Base-by-base conservation (phyloP, 1,140 invertebrate species). In the Drosophila fuyamai region DNA sequence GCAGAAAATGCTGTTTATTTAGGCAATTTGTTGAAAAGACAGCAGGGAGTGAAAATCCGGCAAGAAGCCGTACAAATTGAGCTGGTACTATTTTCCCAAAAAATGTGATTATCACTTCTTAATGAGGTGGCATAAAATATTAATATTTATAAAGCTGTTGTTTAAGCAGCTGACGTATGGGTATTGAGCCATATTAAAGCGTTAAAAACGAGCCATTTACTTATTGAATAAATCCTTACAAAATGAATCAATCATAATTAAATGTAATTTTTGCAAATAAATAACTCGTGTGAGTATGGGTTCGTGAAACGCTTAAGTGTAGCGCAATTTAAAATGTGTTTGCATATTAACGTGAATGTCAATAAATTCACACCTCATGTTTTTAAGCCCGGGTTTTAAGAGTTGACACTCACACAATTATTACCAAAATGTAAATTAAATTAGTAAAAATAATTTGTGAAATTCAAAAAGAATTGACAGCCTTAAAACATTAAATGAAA, bases 1-100 rank as follows among this genome's bases (percentile, higher is more conserved):
- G 74, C 65, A 62, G 57, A 57, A 78, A 78, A 78, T 77, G 68
- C 46, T 62, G 75, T 78, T 78, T 78, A 78, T 71, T 78, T 78
- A 57, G 74, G 56, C 65, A 77, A 78, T 78, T 63, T 55, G 74
- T 48, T 35, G 38, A 43, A 48, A 18, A 29, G 23, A 35, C 47
- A 27, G 13, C 29, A 40, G 32, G 23, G 12, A 36, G 27, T 50
- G 63, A 3, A 44, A 23, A 12, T 13, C 60, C 18, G 8, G 1
- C 36, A 40, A 38, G 8, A 7, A 40, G 46, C n/a, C 18, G 29
- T 27, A 0, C 12, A 13, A 44, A 63, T 35, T n/a, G 16, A 47
- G 43, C 16, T 40, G 2, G 35, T 35, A 23, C 29, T 7, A 29
- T 32, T 36, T 35, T 62, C 27, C 5, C n/a, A 35, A n/a, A 32